These are phyloP conservation scores for Xanthia togata DNA, from an alignment of 2,888 invertebrate genomes.

Conservation along the genomic window DNA sequence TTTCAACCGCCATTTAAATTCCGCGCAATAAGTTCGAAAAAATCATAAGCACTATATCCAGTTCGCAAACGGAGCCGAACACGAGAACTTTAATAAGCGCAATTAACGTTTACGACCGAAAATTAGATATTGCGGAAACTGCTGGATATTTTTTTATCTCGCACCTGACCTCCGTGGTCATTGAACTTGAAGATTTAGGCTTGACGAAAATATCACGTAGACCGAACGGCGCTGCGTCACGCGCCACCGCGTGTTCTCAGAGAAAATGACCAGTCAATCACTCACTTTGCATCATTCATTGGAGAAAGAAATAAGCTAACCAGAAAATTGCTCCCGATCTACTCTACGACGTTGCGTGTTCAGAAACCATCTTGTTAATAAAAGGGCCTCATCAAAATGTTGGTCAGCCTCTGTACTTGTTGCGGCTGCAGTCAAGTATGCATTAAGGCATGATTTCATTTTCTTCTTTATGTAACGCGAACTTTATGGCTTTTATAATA, in stretches of 20 bases:
- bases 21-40: constrained; percentile 50
- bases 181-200: constrained; percentile 79
- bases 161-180: constrained; percentile 84
- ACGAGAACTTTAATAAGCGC: constrained; percentile 75
- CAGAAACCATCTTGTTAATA: constrained; percentile 52
- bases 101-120: constrained; percentile 84
- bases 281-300: constrained; percentile 69
- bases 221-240: constrained; percentile 79
- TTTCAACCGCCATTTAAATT: constrained; percentile 49
- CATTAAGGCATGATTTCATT: constrained; percentile 66
- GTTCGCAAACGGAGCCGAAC: constrained; percentile 54
- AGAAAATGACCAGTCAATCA: constrained; percentile 70
- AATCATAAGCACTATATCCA: constrained; percentile 55
- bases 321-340: constrained; percentile 72
- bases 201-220: constrained; percentile 80
- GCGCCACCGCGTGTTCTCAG: constrained; percentile 69
- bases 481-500: constrained; percentile 73
- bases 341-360: constrained; percentile 54
- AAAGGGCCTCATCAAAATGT: constrained; percentile 51
- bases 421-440: constrained; percentile 51
- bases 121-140: constrained; percentile 84
- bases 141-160: constrained; percentile 75
- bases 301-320: constrained; percentile 69
- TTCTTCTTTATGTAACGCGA: constrained; percentile 73
- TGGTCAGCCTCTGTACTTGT: constrained; percentile 55